Base-by-base conservation (phyloP, 2,113 vertebrate species). In the Pluvialis apricaria region DNA sequence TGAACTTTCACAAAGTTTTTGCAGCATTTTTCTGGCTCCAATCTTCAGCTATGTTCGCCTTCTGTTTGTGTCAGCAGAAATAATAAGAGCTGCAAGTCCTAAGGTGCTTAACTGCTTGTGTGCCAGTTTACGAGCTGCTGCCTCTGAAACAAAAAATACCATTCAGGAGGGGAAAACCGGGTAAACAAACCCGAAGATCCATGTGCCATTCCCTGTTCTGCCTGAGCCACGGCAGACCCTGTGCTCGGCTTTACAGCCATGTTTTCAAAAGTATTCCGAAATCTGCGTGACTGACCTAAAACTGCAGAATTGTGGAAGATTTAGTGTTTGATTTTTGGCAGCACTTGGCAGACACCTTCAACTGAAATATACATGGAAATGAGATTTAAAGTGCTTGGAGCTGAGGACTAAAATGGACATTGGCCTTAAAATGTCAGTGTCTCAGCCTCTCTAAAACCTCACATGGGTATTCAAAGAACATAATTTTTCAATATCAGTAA, bases 51-150 rank as follows among this genome's bases (percentile, higher is more conserved):
- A 5, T 15, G 31, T 82, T 83, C 1, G 1, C 58, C 72, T 90
- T 86, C 86, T 62, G 66, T 69, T 52, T 80, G 83, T 76, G 88
- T 82, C 90, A 94, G 93, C 85, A 94, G 75, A 86, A 77, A 14
- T 22, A n/a, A 20, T 8, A 65, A 17, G 49, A 91, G 73, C 73
- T 8, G 4, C 15, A 12, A 51, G 68, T 76, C 93, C 79, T 88
- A 40, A 80, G 79, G 82, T 92, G 85, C 71, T 91, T 88, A 88
- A 93, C 94, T 73, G 70, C 29, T 88, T 36, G 28, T 54, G 82
- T 86, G 79, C 78, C 62, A 49, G 55, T 19, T 60, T 15, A 16
- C 1, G 9, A 13, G 36, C 69, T 68, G 19, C 5, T 71, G n/a
- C 32, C 69, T 85, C 65, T 10, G 70, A n/a, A 68, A 45, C 15